Percentiles rank a stretch among this genome's conserved stretches.
Conservation (phyloP, 2,113 vertebrate species). For the Pachyramphus minor region DNA sequence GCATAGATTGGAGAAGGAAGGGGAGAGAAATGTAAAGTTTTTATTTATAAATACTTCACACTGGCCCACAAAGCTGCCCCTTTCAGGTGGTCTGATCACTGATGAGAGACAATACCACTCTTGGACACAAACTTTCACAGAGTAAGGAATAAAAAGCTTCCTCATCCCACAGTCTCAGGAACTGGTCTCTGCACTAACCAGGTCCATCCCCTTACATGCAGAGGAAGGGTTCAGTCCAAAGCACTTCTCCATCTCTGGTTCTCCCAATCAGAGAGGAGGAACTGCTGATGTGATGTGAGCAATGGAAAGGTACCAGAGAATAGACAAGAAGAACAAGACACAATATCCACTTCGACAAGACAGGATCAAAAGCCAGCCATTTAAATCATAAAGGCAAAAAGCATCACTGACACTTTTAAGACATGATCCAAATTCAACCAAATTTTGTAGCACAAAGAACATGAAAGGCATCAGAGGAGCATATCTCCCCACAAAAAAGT, state of each 20-base stretch:
- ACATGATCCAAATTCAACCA: neutral
- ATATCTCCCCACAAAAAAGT: neutral
- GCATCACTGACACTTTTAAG: neutral
- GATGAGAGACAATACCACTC: neutral
- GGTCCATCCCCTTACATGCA: accelerated
- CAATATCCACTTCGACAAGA: neutral
- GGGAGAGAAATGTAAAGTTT: neutral
- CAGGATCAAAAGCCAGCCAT: neutral
- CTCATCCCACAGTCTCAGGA: neutral
- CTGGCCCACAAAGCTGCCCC: neutral
- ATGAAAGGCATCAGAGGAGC: neutral
- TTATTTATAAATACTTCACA: neutral
- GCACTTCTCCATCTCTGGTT: neutral
- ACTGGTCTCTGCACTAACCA: neutral
- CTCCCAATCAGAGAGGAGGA: neutral
- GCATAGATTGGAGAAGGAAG: neutral
- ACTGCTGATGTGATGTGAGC: neutral
- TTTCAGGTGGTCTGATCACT: neutral
- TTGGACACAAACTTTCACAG: neutral
- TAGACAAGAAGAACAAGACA: neutral
- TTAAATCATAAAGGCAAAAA: neutral
- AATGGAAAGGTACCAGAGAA: neutral
- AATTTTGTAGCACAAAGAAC: neutral
- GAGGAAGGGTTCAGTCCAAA: neutral
- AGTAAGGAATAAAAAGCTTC: neutral